A percentile compares a stretch with the other conserved stretches of the same genome.
These are phyloP conservation scores for Melanogrammus aeglefinus DNA, from an alignment of 2,797 vertebrate genomes.

Conservation along the genomic window DNA sequence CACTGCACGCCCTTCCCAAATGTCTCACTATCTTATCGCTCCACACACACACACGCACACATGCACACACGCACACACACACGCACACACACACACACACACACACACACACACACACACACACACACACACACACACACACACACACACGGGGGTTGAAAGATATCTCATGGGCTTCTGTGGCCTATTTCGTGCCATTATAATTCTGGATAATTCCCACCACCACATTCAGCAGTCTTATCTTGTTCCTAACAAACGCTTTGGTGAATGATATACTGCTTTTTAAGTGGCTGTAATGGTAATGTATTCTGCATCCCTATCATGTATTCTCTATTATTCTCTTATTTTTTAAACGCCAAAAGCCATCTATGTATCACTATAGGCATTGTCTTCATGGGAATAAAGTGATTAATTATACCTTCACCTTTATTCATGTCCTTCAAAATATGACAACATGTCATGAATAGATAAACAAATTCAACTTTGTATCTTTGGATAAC, in stretches of 20 bases:
- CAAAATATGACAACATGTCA: neutral
- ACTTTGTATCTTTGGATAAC: too few species aligned
- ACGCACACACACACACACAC: neutral
- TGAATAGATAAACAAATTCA: too few species aligned
- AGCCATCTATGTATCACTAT: neutral
- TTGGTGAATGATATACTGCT: neutral
- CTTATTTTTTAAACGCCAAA: too few species aligned
- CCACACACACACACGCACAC: neutral
- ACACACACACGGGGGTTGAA: slow-evolving; percentile 15
- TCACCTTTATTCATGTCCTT: neutral
- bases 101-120: neutral
- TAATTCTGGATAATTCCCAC: slow-evolving; percentile 12
- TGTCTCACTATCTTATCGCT: neutral
- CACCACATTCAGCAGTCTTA: neutral
- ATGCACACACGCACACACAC: too few species aligned
- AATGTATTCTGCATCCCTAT: neutral
- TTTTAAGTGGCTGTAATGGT: neutral
- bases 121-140: slow-evolving; percentile 7
- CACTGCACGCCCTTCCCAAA: neutral
- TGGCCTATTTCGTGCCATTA: slow-evolving; percentile 51
- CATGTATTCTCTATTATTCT: neutral
- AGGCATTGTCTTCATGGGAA: neutral
- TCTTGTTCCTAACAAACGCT: neutral
- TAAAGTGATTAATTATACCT: neutral
- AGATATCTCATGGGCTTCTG: slow-evolving; percentile 49